A percentile compares a stretch with the other conserved stretches of the same genome.
phyloP scores from a whole-genome alignment of 2,888 invertebrate species.

The Cephus rjabovi region DNA sequence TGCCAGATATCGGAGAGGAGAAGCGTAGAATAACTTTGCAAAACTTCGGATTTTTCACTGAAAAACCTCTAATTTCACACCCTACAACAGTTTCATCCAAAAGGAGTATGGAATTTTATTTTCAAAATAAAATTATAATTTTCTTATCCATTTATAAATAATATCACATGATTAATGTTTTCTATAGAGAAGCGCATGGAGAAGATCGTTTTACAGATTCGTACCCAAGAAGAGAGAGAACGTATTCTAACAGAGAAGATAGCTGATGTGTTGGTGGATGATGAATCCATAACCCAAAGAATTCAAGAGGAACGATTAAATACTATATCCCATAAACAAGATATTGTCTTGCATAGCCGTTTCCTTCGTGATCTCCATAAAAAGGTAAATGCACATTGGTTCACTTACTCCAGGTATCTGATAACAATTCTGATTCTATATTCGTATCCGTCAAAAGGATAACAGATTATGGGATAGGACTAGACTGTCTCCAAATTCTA shows the following conservation, averaged over 20 bases:
- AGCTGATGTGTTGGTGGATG: constrained; percentile 63
- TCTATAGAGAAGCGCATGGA: constrained; percentile 42
- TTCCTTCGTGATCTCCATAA: background rate
- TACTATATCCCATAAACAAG: background rate
- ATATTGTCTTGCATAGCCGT: background rate
- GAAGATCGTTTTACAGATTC: constrained; percentile 57
- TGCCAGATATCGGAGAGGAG: constrained; percentile 31
- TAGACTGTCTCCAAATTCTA: constrained; percentile 34
- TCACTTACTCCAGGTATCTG: background rate
- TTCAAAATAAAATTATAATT: background rate
- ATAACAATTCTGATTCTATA: background rate
- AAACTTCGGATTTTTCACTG: constrained; percentile 56
- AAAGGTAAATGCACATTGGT: background rate
- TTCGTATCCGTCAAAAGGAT: constrained; percentile 34
- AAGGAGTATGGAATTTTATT: constrained; percentile 37
- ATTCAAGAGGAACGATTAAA: background rate
- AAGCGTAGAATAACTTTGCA: constrained; percentile 47
- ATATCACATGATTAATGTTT: constrained; percentile 1
- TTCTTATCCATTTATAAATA: constrained; percentile 5
- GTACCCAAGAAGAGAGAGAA: constrained; percentile 61
- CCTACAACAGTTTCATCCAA: constrained; percentile 26
- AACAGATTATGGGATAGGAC: constrained; percentile 56
- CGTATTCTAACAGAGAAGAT: constrained; percentile 65
- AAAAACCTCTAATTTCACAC: constrained; percentile 35
- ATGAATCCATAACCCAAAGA: constrained; percentile 53